Base-by-base conservation (phyloP, 2,888 invertebrate genomes). In the Andrena marginata region DNA sequence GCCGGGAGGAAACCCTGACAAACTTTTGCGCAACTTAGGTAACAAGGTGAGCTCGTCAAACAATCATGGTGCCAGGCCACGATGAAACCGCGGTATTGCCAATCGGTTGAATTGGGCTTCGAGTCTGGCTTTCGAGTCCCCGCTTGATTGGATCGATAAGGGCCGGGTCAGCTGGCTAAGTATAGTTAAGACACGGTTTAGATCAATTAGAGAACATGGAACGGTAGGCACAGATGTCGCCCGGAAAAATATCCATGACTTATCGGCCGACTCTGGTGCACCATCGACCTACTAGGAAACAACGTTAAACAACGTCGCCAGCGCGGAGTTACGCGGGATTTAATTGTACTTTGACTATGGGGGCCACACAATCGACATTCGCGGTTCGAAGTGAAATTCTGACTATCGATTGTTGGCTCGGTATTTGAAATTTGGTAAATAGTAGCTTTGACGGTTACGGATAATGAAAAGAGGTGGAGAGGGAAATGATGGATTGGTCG, bases 31-130 rank as follows among this genome's bases (percentile, higher is more conserved):
- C 82, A 90, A 90, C 86, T 91, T 88, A 69, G 86, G 85, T 92
- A 92, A 92, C 91, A 90, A 91, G 90, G 89, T 89, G 88, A 90
- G 92, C 90, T 90, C 89, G 90, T 89, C 88, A 91, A 92, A 92
- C 92, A 92, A 92, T 91, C 89, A 89, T 89, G 90, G 89, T 84
- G 90, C 90, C 84, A 87, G 80, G 76, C 91, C 92, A 88, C 90
- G 90, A 91, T 91, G 90, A 90, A 91, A 92, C 92, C 92, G 85
- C 92, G 85, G 89, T 88, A 91, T 91, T 91, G 90, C 91, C 91
- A 92, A 92, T 91, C 87, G 90, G 86, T 90, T 86, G 89, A 90
- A 91, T 90, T 89, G 89, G 87, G n/a, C 87, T 86, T 87, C 85
- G 81, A 75, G 86, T 84, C 68, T 73, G 74, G 84, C 76, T 87